Percentiles rank a stretch among this genome's conserved stretches.
Evolutionary conservation across 2,113 vertebrate species (phyloP).

Genomic region (Gadus macrocephalus): DNA sequence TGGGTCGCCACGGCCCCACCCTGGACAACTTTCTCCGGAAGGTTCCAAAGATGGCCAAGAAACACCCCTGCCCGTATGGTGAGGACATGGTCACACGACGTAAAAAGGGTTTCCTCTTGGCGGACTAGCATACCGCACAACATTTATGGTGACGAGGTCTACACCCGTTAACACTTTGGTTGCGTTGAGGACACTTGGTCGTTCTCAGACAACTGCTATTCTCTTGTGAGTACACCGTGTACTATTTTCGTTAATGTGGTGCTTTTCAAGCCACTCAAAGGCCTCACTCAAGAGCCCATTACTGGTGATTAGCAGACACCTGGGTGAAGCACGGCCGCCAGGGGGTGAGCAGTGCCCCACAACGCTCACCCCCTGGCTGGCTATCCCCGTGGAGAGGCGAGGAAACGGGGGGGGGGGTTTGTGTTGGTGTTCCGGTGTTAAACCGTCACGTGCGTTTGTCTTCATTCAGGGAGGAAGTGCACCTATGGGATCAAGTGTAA

Average conservation of each 20-base stretch:
- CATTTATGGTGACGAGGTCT: conserved; percentile 80
- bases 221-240: no score
- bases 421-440: background rate
- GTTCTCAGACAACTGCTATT: no score
- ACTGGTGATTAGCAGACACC: no score
- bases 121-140: background rate
- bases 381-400: no score
- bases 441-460: background rate
- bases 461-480: conserved; percentile 86
- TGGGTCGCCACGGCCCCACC: conserved; percentile 89
- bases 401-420: background rate
- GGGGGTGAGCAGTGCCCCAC: no score
- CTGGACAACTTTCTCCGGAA: conserved; percentile 89
- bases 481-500: conserved; percentile 94
- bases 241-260: no score
- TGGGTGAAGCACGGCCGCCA: no score
- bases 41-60: conserved; percentile 77
- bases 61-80: conserved; percentile 90
- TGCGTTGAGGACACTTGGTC: no score
- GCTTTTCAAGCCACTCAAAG: no score
- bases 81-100: conserved; percentile 39
- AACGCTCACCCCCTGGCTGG: background rate
- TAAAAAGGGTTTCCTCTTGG: background rate
- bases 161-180: background rate
- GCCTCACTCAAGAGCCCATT: no score